Evolutionary conservation across 2,113 vertebrate genomes (phyloP).

Genomic region (Coryphaenoides rupestris): DNA sequence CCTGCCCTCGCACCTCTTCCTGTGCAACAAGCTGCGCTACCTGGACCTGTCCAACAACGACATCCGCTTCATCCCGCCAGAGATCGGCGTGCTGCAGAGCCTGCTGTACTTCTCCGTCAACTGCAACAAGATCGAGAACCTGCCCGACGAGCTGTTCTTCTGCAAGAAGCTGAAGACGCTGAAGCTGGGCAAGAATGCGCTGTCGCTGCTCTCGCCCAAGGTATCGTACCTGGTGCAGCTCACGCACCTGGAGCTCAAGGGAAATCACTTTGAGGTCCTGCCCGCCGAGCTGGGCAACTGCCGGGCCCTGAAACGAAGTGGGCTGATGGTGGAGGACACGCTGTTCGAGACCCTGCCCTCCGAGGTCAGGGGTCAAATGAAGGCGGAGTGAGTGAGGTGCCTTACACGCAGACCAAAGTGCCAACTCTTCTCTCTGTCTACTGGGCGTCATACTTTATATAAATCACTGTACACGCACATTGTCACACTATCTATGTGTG

Average conservation of each 20-base stretch:
- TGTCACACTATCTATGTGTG: no score
- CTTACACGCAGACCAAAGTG: constrained; percentile 66
- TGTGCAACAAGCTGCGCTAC: constrained; percentile 95
- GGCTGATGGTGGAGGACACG: constrained; percentile 85
- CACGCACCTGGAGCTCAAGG: constrained; percentile 89
- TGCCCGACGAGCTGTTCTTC: constrained; percentile 96
- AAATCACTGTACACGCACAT: no score
- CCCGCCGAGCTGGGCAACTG: constrained; percentile 89
- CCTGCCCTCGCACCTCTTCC: constrained; percentile 93
- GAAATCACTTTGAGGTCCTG: constrained; percentile 93
- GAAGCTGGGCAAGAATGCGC: constrained; percentile 91
- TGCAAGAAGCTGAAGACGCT: constrained; percentile 97
- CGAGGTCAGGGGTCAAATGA: constrained; percentile 93
- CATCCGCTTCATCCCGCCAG: constrained; percentile 94
- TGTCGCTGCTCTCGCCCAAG: constrained; percentile 92
- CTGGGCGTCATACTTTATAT: no score
- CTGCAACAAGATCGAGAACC: constrained; percentile 93
- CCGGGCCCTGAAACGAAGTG: constrained; percentile 82
- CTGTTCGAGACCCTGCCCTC: constrained; percentile 96
- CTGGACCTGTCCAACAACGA: constrained; percentile 94
- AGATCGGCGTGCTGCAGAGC: constrained; percentile 95
- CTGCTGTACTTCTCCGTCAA: constrained; percentile 94
- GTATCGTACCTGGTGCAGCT: constrained; percentile 87
- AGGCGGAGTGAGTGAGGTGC: constrained; percentile 84
- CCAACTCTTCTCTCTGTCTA: constrained; percentile 40